Evolutionary conservation across 2,888 invertebrate species (phyloP).

Genomic region (Tetranychus piercei): DNA sequence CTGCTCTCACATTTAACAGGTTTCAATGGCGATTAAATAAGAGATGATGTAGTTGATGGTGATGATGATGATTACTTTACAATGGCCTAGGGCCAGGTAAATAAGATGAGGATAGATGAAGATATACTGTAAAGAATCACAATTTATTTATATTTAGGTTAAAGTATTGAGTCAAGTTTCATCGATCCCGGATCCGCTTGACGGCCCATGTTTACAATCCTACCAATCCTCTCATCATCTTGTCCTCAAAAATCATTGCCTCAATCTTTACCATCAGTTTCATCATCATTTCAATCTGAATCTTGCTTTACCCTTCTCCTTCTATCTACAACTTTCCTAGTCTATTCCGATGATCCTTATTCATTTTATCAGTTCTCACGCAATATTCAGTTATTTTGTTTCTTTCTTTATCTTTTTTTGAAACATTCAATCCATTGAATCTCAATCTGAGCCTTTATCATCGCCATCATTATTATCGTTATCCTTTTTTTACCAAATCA

Average conservation of each 20-base stretch:
- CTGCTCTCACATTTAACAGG: not conserved
- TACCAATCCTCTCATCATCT: constrained; percentile 1
- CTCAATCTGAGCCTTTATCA: not conserved
- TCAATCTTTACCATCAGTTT: not conserved
- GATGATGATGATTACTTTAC: not conserved
- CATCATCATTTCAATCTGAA: not conserved
- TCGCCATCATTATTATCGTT: not conserved
- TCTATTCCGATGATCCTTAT: not conserved
- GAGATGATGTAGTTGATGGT: not conserved
- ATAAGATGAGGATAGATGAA: not conserved
- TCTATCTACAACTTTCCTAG: not conserved
- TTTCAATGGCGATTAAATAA: not conserved
- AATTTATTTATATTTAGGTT: not conserved
- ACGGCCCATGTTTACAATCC: constrained; percentile 1
- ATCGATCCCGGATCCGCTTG: constrained; percentile 1
- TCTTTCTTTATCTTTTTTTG: not conserved
- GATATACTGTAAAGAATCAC: not conserved
- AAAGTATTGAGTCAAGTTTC: not conserved
- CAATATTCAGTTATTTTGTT: not conserved
- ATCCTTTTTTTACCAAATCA: not conserved
- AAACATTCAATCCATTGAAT: not conserved
- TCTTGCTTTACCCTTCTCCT: not conserved
- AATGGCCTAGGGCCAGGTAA: not conserved
- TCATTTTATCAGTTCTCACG: not conserved
- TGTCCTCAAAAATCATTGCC: constrained; percentile 1